Evolutionary conservation across 2,113 vertebrate species (phyloP).

Genomic region (zebrafish (Danio rerio)): DNA sequence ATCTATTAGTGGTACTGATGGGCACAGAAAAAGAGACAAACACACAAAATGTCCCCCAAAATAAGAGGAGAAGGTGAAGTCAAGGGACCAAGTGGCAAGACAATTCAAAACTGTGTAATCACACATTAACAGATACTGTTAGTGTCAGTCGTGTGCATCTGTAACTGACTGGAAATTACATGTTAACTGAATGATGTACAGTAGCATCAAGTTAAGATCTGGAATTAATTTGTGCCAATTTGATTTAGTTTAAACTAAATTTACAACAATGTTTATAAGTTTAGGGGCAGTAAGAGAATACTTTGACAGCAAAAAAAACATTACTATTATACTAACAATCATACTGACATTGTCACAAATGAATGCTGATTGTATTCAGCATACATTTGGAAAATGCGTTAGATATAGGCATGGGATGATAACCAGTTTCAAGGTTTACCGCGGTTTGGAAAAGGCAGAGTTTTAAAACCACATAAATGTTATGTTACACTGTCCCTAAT

Average conservation of each 20-base stretch:
- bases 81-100: conserved; percentile 39
- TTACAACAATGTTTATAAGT: background rate
- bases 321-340: background rate
- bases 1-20: background rate
- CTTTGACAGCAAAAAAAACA: background rate
- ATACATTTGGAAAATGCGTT: no score
- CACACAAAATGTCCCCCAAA: background rate
- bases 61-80: conserved; percentile 26
- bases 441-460: no score
- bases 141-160: background rate
- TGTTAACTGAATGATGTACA: background rate
- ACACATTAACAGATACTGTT: conserved; percentile 26
- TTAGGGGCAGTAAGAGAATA: background rate
- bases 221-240: background rate
- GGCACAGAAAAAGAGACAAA: background rate
- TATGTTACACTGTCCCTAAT: no score
- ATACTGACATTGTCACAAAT: background rate
- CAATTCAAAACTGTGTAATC: background rate
- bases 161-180: background rate
- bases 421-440: no score
- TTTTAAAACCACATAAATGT: no score
- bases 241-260: background rate
- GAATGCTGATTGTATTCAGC: no score
- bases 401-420: no score
- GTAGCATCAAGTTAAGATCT: background rate